Base-by-base conservation (phyloP, 2,113 vertebrate species). In the Pelmatolapia mariae region DNA sequence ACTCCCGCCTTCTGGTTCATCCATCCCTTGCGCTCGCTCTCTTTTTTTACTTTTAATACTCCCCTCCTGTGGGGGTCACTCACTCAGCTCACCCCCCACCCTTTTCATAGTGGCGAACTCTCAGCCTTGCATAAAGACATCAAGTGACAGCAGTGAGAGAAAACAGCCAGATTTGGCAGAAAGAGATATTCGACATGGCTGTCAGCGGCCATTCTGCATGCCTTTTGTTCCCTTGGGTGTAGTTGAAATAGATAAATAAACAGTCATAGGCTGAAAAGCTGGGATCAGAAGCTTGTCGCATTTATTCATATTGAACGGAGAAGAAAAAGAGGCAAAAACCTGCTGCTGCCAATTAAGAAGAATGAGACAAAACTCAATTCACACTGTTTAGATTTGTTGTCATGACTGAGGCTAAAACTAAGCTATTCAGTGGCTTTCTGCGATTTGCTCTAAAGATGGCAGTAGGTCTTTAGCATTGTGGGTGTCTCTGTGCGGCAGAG, bases 141-240 rank as follows among this genome's bases (percentile, higher is more conserved):
- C 98, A 98, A 98, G 97, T 97, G 96, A 96, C 95, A 95, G 95
- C 94, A 93, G 91, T 56, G 97, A 95, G 93, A 95, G 94, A 96
- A 96, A 96, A 95, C 96, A 97, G 96, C 95, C 96, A 97, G 97
- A 97, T 96, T 94, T 97, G 95, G 97, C 97, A 97, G 98, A 98
- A 98, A 98, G 98, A 98, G 98, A 98, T 99, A 98, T 99, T 99
- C 97, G 98, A 97, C 98, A 98, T 97, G 98, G 97, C 97, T 99
- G 98, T 99, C 98, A 98, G 95, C 94, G 92, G 97, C 94, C 93
- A 96, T 96, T 96, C 96, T 95, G 92, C 91, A 89, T 82, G 89
- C 92, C 97, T 98, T 97, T 97, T 97, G 95, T 96, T 95, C 95
- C 83, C 90, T 86, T 33, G 89, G 93, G 96, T 94, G 94, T 96